Conservation (phyloP, 2,888 invertebrate genomes). For the Gymnosoma rotundatum region DNA sequence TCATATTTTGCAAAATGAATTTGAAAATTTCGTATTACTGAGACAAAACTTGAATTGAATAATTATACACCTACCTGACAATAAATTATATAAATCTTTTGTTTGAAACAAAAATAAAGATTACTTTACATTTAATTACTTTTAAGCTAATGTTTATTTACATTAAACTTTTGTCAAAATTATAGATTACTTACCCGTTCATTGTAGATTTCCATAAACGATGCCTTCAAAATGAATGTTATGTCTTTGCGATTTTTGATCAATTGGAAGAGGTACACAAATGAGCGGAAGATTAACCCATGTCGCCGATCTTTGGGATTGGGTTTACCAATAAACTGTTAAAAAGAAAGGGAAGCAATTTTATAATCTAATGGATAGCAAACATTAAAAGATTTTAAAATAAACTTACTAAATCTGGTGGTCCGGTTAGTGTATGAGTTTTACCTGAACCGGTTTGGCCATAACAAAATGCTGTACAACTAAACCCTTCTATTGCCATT, state of each 20-base stretch:
- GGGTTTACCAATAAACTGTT: conserved; percentile 86
- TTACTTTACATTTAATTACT: too few species aligned
- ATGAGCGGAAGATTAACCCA: conserved; percentile 94
- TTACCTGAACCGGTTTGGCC: conserved; percentile 98
- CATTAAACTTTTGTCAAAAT: background rate
- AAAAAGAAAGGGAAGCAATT: background rate
- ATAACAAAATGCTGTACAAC: conserved; percentile 96
- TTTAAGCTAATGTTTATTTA: background rate
- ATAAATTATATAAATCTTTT: too few species aligned
- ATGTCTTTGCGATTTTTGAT: conserved; percentile 89
- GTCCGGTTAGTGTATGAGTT: conserved; percentile 97
- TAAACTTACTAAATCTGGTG: conserved; percentile 89
- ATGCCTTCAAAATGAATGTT: conserved; percentile 93
- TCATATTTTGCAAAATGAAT: too few species aligned
- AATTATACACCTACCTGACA: too few species aligned
- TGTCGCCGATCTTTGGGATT: conserved; percentile 89
- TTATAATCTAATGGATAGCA: background rate
- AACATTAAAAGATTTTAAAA: background rate
- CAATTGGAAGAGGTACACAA: conserved; percentile 93
- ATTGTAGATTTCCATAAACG: conserved; percentile 97
- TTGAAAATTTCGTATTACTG: too few species aligned
- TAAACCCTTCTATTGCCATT: conserved; percentile 97
- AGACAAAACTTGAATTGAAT: too few species aligned
- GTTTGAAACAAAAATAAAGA: too few species aligned
- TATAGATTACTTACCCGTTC: conserved; percentile 89